Base-by-base conservation (phyloP, 2,113 vertebrate genomes). In the Fregata magnificens region DNA sequence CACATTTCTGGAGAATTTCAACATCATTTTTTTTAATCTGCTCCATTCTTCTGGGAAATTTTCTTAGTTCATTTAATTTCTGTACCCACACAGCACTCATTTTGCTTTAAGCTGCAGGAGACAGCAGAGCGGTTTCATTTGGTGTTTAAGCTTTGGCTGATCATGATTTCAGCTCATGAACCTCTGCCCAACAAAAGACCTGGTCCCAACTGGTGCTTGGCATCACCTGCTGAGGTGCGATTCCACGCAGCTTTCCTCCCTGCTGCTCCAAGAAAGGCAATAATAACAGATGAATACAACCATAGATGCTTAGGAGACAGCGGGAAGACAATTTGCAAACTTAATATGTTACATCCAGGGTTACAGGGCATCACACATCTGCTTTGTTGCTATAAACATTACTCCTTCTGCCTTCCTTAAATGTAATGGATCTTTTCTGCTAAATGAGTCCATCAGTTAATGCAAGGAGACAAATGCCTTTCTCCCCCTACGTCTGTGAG, bases 141-240 rank as follows among this genome's bases (percentile, higher is more conserved):
- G 49, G 18, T 72, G 25, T 69, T 87, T 80, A 65, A 65, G 38
- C n/a, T 83, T 77, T 67, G 63, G 32, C 50, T 78, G 50, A 26
- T 62, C 24, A 16, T 3, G 17, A 72, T 83, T 92, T 56, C 58
- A 56, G 26, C 24, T 69, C 16, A 47, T 31, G 52, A 79, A 22
- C 32, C 66, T 67, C 61, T 72, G 40, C 26, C 72, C 45, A 49
- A 4, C 0, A 0, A 38, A 65, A 56, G 58, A 40, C n/a, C 13
- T 4, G 13, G 21, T 42, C 42, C 59, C 2, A 1, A 11, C 9
- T 0, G 0, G 29, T 0, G 1, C 49, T 87, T 82, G 50, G 55
- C 86, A 86, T 58, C 52, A 36, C 44, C 36, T 47, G 32, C 53
- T 89, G 89, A 86, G 66, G 12, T 85, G 56, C 5, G 0, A 16